These are phyloP conservation scores for Rhodeus uyekii DNA, from an alignment of 2,797 vertebrate species.

Conservation along the genomic window DNA sequence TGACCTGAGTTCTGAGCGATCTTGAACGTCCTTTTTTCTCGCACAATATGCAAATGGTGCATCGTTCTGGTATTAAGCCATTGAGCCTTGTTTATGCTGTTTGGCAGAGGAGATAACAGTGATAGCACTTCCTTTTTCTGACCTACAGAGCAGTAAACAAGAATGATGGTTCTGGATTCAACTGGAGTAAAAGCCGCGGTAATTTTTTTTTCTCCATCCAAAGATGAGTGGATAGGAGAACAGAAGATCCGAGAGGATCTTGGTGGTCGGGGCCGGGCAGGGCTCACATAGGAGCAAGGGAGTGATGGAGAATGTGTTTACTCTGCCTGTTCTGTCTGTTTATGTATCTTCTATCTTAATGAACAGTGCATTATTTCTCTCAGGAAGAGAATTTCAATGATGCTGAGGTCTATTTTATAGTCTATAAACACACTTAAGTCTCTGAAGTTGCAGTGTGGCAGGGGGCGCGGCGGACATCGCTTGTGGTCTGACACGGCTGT, in stretches of 20 bases:
- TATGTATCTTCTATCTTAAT: conserved; percentile 62
- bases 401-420: conserved; percentile 61
- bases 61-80: conserved; percentile 15
- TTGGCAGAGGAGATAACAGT: conserved; percentile 10
- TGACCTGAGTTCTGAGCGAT: background rate
- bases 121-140: conserved; percentile 36
- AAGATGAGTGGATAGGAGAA: conserved; percentile 23
- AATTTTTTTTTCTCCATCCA: background rate
- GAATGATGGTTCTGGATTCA: conserved; percentile 6
- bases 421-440: conserved; percentile 63
- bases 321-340: conserved; percentile 55
- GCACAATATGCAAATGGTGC: conserved; percentile 25
- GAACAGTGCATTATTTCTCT: conserved; percentile 61
- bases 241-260: conserved; percentile 14
- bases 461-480: conserved; percentile 47
- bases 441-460: conserved; percentile 45
- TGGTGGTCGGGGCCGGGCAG: conserved; percentile 21
- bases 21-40: conserved; percentile 1
- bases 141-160: conserved; percentile 7
- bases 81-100: conserved; percentile 22
- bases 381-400: conserved; percentile 60
- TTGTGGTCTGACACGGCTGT: conserved; percentile 65
- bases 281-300: conserved; percentile 28
- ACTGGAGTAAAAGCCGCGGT: background rate
- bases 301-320: conserved; percentile 56